Percentiles rank a stretch among this genome's conserved stretches.
phyloP scores from a whole-genome alignment of 1,140 invertebrate species.

The Euwallacea fornicatus region DNA sequence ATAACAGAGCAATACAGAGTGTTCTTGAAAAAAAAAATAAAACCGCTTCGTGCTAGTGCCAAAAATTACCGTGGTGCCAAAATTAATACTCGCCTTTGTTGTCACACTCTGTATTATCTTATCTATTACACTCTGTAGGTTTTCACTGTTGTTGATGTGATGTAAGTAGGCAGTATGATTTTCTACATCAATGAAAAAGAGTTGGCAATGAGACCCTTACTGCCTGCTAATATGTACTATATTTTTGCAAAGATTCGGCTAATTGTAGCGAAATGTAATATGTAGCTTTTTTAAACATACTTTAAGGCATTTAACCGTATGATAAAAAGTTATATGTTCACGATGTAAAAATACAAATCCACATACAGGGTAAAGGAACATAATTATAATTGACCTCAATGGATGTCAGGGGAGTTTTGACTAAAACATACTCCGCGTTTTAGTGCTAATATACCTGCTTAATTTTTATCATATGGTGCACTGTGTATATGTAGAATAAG shows the following conservation, averaged over 20 bases:
- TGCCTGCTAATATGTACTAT: neutral
- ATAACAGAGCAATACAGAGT: no score
- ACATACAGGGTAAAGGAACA: constrained; percentile 28
- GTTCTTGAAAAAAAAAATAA: constrained; percentile 1
- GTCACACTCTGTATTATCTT: constrained; percentile 26
- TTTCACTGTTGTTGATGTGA: no score
- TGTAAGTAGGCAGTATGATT: no score
- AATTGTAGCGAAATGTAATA: constrained; percentile 16
- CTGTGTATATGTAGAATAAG: constrained; percentile 25
- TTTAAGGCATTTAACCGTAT: constrained; percentile 19
- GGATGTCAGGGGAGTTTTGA: neutral
- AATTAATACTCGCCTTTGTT: constrained; percentile 10
- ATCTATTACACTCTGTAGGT: neutral
- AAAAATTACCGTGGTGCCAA: constrained; percentile 26
- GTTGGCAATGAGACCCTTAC: no score
- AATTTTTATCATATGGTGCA: constrained; percentile 32
- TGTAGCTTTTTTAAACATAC: constrained; percentile 33
- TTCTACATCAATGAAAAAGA: no score
- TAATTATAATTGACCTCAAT: no score
- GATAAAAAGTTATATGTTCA: constrained; percentile 18
- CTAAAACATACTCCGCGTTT: neutral
- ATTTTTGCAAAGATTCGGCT: constrained; percentile 22
- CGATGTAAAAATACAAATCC: constrained; percentile 20
- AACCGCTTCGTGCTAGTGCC: constrained; percentile 19
- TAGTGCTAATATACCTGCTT: neutral